A percentile compares a stretch with the other conserved stretches of the same genome.
Conservation (phyloP, 2,797 vertebrate genomes). For the Myotis daubentonii region DNA sequence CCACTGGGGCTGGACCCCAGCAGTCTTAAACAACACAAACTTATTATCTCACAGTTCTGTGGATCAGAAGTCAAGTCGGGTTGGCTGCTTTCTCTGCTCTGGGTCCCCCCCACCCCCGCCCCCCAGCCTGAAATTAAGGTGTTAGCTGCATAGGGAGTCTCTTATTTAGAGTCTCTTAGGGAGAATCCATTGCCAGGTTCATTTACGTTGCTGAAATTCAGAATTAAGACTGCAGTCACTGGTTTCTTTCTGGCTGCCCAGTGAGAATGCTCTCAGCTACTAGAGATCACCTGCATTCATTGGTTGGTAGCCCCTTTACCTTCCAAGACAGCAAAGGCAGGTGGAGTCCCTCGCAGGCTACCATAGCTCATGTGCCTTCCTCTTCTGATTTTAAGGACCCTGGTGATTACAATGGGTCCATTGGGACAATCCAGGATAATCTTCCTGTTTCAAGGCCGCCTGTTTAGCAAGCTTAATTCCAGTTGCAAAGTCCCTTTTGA, state of each 20-base stretch:
- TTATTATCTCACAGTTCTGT: background rate
- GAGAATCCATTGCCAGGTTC: background rate
- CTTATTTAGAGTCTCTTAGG: background rate
- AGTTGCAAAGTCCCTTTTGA: background rate
- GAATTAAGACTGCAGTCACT: background rate
- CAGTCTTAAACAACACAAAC: background rate
- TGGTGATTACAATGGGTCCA: background rate
- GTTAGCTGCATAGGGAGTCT: background rate
- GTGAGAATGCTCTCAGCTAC: background rate
- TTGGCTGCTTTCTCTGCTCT: background rate
- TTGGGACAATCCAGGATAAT: background rate
- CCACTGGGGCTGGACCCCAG: too few relatives aligned
- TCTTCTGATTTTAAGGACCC: background rate
- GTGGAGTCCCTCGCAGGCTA: background rate
- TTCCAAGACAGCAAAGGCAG: background rate
- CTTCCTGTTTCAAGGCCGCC: background rate
- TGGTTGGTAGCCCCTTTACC: background rate
- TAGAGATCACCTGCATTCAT: background rate
- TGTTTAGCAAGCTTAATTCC: background rate
- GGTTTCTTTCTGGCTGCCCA: background rate
- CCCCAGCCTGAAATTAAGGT: background rate
- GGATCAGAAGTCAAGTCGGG: background rate
- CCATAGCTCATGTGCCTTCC: background rate
- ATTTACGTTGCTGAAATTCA: background rate
- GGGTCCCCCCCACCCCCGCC: background rate